Base-by-base conservation (phyloP, 1,140 invertebrate species). In the Drosophila bipectinata region DNA sequence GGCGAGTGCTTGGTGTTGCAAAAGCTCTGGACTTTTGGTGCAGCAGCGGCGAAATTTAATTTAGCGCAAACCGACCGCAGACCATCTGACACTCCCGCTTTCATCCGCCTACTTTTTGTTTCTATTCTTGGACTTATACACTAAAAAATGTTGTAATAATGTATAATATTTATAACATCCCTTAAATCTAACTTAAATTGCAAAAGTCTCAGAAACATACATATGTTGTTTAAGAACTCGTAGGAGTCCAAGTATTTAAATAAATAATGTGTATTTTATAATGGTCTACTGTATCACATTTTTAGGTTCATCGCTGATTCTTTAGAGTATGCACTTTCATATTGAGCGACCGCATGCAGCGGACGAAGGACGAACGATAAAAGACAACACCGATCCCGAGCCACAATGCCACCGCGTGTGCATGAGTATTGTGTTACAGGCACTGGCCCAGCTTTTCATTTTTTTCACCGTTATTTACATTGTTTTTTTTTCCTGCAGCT, bases 31-130 rank as follows among this genome's bases (percentile, higher is more conserved):
- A 61, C 61, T 76, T 80, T 81, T 75, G 75, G 74, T 74, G 21
- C 78, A 71, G 68, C 62, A 69, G 74, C 67, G 68, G 34, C 78
- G 47, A 87, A 87, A 87, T 87, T 87, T 87, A 87, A 87, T 87
- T 87, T 87, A 88, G 82, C 82, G 79, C 82, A 88, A 87, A 69
- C 79, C 83, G 80, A 79, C 79, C 83, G 63, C 83, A 88, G 83
- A 88, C 79, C 83, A 63, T 82, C 75, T 87, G 75, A 78, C 78
- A 87, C 60, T 55, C 63, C 51, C 66, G 39, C 12, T 54, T 48
- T 7, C 7, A 26, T 10, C 37, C 12, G n/a, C 26, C 41, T 9
- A 39, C 32, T 9, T 18, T 18, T 12, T 10, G 15, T 15, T 55
- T 5, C 18, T 48, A 9, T 47, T 45, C 30, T 47, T 28, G 12